Base-by-base conservation (phyloP, 2,888 invertebrate species). In the Maniola hyperantus region DNA sequence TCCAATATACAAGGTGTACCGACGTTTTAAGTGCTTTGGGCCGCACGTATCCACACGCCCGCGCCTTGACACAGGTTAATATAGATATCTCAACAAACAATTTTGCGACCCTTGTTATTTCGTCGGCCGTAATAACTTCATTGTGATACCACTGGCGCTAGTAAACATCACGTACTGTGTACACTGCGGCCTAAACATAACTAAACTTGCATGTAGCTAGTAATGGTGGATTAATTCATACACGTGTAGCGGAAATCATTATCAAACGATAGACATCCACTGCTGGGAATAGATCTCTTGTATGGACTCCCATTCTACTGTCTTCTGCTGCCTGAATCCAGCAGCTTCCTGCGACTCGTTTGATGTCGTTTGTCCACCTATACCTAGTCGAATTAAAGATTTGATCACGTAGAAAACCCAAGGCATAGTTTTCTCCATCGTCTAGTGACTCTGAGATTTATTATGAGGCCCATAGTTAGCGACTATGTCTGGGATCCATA, bases 1-100 rank as follows among this genome's bases (percentile, higher is more conserved):
- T 20, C 57, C 57, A 18, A 57, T 57, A 57, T 13, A 42, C 39
- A 57, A 33, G 48, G 46, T 59, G 46, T 59, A 34, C 46, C 50
- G 48, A 36, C 36, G 36, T 65, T 60, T 53, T 62, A 63, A 61
- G 66, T 67, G 64, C 62, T 71, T 60, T 67, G 71, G 68, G 61
- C 61, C 62, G 50, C 67, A 67, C 62, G 57, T 65, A 67, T 57
- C 48, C 64, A 20, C 64, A 69, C 50, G 64, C 67, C 69, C 69
- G 58, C 57, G 57, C 55, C 58, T 54, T 67, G 64, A 72, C 66
- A 51, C 65, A 71, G 71, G 69, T 71, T 74, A 72, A 74, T 71
- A 73, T 71, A 74, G 71, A 71, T 73, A 74, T 74, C 68, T 72
- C 67, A 68, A 68, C 71, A 67, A 71, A 73, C 67, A 72, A 73